Percentiles rank a stretch among this genome's conserved stretches.
Conservation (phyloP, 2,113 vertebrate genomes). For the Phodopus roborovskii region DNA sequence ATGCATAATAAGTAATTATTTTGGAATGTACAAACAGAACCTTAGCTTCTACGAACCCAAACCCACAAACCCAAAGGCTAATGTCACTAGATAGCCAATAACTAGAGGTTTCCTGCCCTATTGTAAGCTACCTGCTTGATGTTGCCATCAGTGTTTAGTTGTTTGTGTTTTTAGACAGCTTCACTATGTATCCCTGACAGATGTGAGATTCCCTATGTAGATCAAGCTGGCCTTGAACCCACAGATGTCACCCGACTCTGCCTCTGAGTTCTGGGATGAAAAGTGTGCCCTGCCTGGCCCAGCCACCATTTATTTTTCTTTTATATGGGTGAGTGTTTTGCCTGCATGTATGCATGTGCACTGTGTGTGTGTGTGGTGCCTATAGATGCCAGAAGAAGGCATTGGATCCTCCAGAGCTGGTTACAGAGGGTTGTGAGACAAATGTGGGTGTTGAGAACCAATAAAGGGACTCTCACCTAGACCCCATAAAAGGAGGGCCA, state of each 20-base stretch:
- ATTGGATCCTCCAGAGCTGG: not conserved
- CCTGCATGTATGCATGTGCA: not conserved
- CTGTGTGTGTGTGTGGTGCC: not conserved
- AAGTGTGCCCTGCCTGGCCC: too few species aligned
- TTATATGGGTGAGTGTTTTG: too few species aligned
- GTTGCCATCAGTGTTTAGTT: not conserved
- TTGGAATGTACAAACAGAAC: not conserved
- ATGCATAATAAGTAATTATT: not conserved
- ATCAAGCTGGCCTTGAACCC: not conserved
- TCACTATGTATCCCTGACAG: not conserved
- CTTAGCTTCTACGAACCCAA: not conserved
- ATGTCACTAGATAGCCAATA: not conserved
- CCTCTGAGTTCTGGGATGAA: too few species aligned
- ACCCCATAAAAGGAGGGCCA: not conserved
- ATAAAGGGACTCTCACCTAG: not conserved
- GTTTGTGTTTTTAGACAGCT: not conserved
- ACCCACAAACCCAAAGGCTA: not conserved
- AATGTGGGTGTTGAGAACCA: not conserved
- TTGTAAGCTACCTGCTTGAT: not conserved
- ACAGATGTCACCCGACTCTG: too few species aligned
- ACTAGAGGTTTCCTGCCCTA: not conserved
- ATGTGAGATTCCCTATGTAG: not conserved
- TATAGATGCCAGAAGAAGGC: not conserved
- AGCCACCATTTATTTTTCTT: too few species aligned
- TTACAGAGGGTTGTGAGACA: not conserved